Evolutionary conservation across 1,140 invertebrate genomes (phyloP).

Genomic region (Brachionus sp.): DNA sequence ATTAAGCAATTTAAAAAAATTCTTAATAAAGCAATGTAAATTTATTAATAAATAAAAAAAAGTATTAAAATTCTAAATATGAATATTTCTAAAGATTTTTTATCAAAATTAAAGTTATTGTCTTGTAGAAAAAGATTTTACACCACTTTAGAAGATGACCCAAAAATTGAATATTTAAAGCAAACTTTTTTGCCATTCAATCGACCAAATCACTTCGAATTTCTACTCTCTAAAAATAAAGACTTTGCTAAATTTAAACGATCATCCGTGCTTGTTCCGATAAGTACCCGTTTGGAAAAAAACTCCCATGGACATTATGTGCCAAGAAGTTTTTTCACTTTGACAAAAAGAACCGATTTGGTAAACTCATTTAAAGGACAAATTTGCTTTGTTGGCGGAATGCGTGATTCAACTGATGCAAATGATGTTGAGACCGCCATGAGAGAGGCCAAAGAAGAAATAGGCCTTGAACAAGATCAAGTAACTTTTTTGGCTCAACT

Average conservation of each 20-base stretch:
- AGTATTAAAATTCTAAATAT: background rate
- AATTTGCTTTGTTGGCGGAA: constrained; percentile 48
- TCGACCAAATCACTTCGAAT: background rate
- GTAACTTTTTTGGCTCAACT: constrained; percentile 46
- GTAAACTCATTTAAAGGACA: constrained; percentile 44
- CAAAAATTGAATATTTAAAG: constrained; percentile 22
- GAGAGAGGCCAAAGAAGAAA: constrained; percentile 48
- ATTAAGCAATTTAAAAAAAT: background rate
- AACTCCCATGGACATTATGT: constrained; percentile 15
- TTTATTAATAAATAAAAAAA: background rate
- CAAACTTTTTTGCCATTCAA: constrained; percentile 27
- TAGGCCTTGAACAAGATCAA: constrained; percentile 45
- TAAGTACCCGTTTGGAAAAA: constrained; percentile 25
- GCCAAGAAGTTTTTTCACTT: constrained; percentile 27
- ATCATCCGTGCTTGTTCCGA: background rate
- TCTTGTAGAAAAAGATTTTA: background rate
- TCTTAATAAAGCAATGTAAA: background rate
- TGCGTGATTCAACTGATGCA: constrained; percentile 43
- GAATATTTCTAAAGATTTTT: background rate
- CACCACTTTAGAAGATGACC: constrained; percentile 18
- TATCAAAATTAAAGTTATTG: background rate
- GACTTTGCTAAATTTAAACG: constrained; percentile 9
- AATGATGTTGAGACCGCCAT: constrained; percentile 47
- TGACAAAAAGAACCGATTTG: constrained; percentile 47
- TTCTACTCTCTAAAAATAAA: background rate